Conservation (phyloP, 2,888 invertebrate genomes). For the Luffia ferchaultella region DNA sequence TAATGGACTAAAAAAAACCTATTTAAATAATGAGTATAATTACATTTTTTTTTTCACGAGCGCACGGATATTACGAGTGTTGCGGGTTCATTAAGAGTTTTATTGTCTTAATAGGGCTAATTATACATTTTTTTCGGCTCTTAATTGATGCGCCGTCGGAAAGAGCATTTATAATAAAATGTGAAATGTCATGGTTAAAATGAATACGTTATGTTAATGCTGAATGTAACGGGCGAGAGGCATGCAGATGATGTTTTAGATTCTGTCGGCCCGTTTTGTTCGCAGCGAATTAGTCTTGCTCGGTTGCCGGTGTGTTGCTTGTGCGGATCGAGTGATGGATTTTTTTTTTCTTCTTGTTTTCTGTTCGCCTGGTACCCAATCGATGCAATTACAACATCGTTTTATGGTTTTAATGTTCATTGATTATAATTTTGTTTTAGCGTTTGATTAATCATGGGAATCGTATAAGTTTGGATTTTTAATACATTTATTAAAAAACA, state of each 20-base stretch:
- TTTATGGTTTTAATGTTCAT: no score
- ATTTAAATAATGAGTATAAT: constrained; percentile 66
- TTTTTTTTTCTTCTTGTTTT: background rate
- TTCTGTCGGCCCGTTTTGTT: constrained; percentile 51
- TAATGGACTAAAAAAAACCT: constrained; percentile 52
- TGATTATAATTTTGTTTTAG: no score
- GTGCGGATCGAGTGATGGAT: no score
- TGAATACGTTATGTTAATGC: constrained; percentile 62
- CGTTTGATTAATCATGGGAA: no score
- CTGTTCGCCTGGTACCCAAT: background rate
- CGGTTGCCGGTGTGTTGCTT: constrained; percentile 17
- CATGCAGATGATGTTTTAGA: constrained; percentile 42
- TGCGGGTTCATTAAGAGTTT: constrained; percentile 65
- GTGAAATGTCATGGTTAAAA: constrained; percentile 65
- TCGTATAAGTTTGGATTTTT: no score
- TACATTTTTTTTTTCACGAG: constrained; percentile 63
- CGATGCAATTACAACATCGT: no score
- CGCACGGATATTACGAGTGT: constrained; percentile 58
- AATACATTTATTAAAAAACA: no score
- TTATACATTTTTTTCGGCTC: constrained; percentile 64
- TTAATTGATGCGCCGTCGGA: constrained; percentile 61
- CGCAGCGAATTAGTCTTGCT: constrained; percentile 55
- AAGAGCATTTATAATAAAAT: constrained; percentile 62
- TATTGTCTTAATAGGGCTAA: constrained; percentile 66
- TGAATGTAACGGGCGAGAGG: constrained; percentile 49